Evolutionary conservation across 1,140 invertebrate genomes (phyloP).

Genomic region (Muscidifurax raptorellus): DNA sequence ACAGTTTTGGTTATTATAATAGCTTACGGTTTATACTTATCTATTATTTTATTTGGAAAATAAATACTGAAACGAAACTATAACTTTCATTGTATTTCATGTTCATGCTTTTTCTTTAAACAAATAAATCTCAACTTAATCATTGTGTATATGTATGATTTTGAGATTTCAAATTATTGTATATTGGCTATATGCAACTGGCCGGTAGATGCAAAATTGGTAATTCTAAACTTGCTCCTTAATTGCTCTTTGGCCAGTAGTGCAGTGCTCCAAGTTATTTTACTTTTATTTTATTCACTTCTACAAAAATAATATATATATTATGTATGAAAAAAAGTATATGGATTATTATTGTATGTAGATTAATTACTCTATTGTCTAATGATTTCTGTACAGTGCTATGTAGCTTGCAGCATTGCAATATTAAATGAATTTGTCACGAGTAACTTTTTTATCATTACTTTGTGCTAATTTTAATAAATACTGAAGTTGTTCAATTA

Average conservation of each 20-base stretch:
- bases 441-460: conserved; percentile 37
- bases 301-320: conserved; percentile 25
- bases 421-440: conserved; percentile 41
- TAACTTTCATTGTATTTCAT: conserved; percentile 18
- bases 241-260: conserved; percentile 56
- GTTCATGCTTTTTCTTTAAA: conserved; percentile 6
- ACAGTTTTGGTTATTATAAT: background rate
- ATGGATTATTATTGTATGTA: conserved; percentile 30
- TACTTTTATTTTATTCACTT: background rate
- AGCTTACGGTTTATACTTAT: background rate
- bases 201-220: conserved; percentile 42
- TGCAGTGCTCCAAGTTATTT: conserved; percentile 59
- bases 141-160: background rate
- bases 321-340: conserved; percentile 20
- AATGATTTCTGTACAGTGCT: conserved; percentile 45
- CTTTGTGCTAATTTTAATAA: conserved; percentile 36
- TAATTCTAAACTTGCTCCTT: conserved; percentile 44
- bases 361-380: conserved; percentile 5
- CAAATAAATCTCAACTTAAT: conserved; percentile 30
- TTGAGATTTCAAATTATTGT: conserved; percentile 35
- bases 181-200: conserved; percentile 37
- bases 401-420: conserved; percentile 47
- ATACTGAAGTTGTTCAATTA: conserved; percentile 44
- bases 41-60: conserved; percentile 6
- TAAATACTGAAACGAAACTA: conserved; percentile 30